Evolutionary conservation across 2,888 invertebrate genomes (phyloP).

Genomic region (Bombylius major): DNA sequence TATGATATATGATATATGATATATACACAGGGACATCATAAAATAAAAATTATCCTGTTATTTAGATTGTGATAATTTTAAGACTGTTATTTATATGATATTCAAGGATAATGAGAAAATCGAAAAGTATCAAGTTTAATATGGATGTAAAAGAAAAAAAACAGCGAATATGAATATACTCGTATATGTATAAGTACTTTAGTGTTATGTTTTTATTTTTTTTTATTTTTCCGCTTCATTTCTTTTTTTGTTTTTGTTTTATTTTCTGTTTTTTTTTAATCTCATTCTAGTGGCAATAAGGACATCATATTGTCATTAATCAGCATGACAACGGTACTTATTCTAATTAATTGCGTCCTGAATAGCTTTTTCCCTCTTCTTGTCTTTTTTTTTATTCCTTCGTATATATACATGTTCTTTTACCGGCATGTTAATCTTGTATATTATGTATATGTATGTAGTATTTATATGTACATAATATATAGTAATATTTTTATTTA

Average conservation of each 20-base stretch:
- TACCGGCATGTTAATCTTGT: background rate
- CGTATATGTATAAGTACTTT: too few relatives aligned
- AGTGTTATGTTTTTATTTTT: too few relatives aligned
- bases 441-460: background rate
- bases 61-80: background rate
- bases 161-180: background rate
- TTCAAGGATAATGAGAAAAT: background rate
- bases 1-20: too few relatives aligned
- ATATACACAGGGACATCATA: too few relatives aligned
- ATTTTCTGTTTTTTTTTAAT: background rate
- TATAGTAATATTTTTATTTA: too few relatives aligned
- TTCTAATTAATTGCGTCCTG: constrained; percentile 7
- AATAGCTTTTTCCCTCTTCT: background rate
- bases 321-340: constrained; percentile 7
- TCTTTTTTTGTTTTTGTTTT: background rate
- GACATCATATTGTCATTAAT: constrained; percentile 8
- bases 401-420: background rate
- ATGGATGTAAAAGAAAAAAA: too few relatives aligned
- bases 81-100: background rate
- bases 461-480: background rate
- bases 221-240: background rate
- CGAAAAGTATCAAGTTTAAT: background rate
- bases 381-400: background rate
- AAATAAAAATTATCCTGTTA: too few relatives aligned
- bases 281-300: background rate